phyloP scores from a whole-genome alignment of 2,113 vertebrate genomes.

The Sitta europaea region DNA sequence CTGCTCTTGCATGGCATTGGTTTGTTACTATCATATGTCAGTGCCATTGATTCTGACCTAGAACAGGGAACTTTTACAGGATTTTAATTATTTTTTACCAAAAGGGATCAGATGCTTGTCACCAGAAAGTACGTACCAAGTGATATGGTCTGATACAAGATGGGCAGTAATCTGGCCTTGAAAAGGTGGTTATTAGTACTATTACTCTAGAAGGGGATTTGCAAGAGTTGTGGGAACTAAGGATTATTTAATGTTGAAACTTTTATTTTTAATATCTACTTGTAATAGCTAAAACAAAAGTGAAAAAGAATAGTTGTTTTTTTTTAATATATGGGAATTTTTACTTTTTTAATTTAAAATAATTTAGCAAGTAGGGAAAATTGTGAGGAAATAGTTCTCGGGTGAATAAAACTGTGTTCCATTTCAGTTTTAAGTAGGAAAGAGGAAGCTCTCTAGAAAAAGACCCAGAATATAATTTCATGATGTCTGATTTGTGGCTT shows the following conservation, averaged over 20 bases:
- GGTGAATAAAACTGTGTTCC: background rate
- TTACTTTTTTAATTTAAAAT: background rate
- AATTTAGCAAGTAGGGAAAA: background rate
- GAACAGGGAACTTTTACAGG: background rate
- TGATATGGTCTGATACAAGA: background rate
- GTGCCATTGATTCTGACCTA: background rate
- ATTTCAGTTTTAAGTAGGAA: background rate
- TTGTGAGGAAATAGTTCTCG: background rate
- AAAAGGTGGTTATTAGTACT: background rate
- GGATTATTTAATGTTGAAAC: background rate
- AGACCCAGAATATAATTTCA: background rate
- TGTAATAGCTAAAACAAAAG: background rate
- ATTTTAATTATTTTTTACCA: background rate
- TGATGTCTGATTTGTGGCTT: slow-evolving; percentile 14
- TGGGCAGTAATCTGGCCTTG: background rate
- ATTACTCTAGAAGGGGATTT: background rate
- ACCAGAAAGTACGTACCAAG: background rate
- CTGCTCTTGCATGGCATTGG: background rate
- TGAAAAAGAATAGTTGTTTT: rapidly evolving
- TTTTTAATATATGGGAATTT: background rate
- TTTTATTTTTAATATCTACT: background rate
- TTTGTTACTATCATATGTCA: background rate
- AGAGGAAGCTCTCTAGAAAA: slow-evolving; percentile 10
- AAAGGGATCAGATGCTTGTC: background rate
- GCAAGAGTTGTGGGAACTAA: background rate